Evolutionary conservation across 2,888 invertebrate genomes (phyloP).

Genomic region (Heliconius ismenius): DNA sequence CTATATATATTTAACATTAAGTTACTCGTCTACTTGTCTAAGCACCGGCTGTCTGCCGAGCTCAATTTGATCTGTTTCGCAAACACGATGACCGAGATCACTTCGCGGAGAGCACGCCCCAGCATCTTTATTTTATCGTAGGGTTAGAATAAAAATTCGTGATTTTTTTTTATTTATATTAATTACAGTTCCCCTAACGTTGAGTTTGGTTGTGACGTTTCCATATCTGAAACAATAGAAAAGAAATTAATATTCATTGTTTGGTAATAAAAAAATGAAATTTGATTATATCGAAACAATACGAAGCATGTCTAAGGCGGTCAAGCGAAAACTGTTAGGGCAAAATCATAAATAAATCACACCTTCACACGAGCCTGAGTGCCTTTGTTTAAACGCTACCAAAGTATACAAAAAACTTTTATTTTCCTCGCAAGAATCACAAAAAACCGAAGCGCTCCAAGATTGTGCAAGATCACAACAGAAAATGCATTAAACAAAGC

Average conservation of each 20-base stretch:
- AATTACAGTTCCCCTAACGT: slow-evolving; percentile 54
- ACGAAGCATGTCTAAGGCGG: slow-evolving; percentile 69
- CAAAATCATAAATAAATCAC: slow-evolving; percentile 80
- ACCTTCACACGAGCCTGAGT: slow-evolving; percentile 73
- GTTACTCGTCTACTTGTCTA: slow-evolving; percentile 73
- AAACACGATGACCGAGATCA: slow-evolving; percentile 66
- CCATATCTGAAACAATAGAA: slow-evolving; percentile 78
- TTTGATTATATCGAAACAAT: slow-evolving; percentile 47
- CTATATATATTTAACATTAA: slow-evolving; percentile 33
- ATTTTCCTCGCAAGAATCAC: slow-evolving; percentile 70
- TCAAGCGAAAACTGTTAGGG: slow-evolving; percentile 70
- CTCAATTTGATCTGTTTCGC: slow-evolving; percentile 65
- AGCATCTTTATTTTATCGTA: slow-evolving; percentile 75
- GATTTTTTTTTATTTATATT: slow-evolving; percentile 48
- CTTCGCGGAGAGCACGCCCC: slow-evolving; percentile 75
- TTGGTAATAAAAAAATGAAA: slow-evolving; percentile 45
- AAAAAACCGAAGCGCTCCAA: slow-evolving; percentile 66
- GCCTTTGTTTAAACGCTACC: slow-evolving; percentile 81
- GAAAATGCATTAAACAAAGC: slow-evolving; percentile 80
- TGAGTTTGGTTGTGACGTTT: slow-evolving; percentile 55
- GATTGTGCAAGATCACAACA: slow-evolving; percentile 81
- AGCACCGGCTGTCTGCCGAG: slow-evolving; percentile 79
- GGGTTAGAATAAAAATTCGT: slow-evolving; percentile 54
- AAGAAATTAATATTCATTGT: slow-evolving; percentile 43
- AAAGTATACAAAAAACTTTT: slow-evolving; percentile 73